Percentiles rank a stretch among this genome's conserved stretches.
These are phyloP conservation scores for Macrobrachium rosenbergii DNA, from an alignment of 1,140 invertebrate species.

Conservation along the genomic window DNA sequence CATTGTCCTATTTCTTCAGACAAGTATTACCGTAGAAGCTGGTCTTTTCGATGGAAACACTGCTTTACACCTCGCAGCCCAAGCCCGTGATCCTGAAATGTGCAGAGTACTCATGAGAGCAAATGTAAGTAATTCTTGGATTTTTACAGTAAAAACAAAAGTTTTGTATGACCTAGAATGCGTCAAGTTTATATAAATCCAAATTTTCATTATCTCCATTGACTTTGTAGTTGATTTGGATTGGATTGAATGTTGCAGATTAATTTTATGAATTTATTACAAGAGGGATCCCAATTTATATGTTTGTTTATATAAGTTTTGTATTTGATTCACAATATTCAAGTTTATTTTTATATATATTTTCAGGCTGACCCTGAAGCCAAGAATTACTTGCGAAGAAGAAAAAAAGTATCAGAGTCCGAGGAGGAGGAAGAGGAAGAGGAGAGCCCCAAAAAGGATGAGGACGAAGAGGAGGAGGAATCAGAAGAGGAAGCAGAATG, in stretches of 20 bases:
- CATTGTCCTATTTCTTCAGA: conserved; percentile 35
- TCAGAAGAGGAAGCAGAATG: conserved; percentile 50
- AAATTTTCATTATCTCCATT: too few relatives aligned
- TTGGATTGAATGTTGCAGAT: too few relatives aligned
- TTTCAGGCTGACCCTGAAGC: conserved; percentile 63
- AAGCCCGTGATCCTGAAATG: conserved; percentile 61
- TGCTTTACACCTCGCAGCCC: conserved; percentile 65
- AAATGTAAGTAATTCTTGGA: conserved; percentile 29
- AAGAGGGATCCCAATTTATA: too few relatives aligned
- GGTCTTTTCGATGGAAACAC: conserved; percentile 66
- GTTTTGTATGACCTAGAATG: too few relatives aligned
- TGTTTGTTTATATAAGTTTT: too few relatives aligned
- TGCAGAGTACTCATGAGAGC: conserved; percentile 57
- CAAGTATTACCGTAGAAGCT: conserved; percentile 61
- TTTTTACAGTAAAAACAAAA: neutral
- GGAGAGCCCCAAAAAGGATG: conserved; percentile 17
- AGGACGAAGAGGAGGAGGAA: conserved; percentile 60
- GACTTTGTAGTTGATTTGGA: too few relatives aligned
- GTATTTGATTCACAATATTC: neutral
- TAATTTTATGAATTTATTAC: neutral
- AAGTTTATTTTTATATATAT: neutral
- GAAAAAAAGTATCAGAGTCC: conserved; percentile 48
- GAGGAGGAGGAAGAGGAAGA: conserved; percentile 55
- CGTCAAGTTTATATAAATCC: too few relatives aligned
- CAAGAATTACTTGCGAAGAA: conserved; percentile 55